Conservation (phyloP, 2,113 vertebrate genomes). For the Myiopsitta monachus region DNA sequence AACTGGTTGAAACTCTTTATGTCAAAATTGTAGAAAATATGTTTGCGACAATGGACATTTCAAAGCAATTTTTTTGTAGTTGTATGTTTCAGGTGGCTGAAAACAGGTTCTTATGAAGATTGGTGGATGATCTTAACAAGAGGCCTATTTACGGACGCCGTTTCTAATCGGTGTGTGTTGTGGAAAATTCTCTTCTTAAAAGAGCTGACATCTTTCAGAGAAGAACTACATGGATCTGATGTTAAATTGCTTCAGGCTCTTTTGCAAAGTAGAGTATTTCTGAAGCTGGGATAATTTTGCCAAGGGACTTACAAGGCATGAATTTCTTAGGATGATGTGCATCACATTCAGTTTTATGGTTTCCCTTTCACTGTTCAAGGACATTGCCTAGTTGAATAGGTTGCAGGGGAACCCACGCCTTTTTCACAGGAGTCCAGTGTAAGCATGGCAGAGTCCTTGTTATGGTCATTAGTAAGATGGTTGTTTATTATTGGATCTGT, state of each 20-base stretch:
- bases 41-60: not conserved
- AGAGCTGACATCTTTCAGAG: not conserved
- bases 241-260: not conserved
- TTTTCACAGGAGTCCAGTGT: conserved; percentile 18
- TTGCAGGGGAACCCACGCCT: not conserved
- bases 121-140: not conserved
- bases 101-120: not conserved
- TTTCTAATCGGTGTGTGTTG: not conserved
- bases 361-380: conserved; percentile 6
- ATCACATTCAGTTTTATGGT: conserved; percentile 53
- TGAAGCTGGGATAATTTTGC: conserved; percentile 27
- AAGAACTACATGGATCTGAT: not conserved
- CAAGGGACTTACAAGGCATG: not conserved
- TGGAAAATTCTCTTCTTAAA: not conserved
- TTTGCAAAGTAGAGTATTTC: not conserved
- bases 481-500: conserved; percentile 35
- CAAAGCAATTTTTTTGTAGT: not conserved
- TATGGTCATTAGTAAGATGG: conserved; percentile 52
- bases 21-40: not conserved
- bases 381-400: not conserved
- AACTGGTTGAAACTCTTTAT: not conserved
- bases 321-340: conserved; percentile 16
- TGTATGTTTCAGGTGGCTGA: not conserved
- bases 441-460: conserved; percentile 25
- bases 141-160: not conserved